Conservation (phyloP, 2,797 vertebrate species). For the Peromyscus eremicus region DNA sequence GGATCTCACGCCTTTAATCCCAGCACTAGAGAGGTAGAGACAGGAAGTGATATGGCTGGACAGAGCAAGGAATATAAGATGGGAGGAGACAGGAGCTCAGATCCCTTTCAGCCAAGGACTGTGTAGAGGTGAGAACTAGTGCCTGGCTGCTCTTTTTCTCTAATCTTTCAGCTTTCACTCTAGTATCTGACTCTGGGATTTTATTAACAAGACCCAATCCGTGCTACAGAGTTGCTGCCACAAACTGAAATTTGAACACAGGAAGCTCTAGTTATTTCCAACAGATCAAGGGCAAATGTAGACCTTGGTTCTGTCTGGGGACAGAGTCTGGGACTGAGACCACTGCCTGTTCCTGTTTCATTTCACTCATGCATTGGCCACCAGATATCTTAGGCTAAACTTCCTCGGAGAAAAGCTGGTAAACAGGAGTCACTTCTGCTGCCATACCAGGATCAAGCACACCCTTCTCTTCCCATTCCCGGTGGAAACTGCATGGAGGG, state of each 20-base stretch:
- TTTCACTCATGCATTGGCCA: accelerated
- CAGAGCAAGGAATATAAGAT: no score
- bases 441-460: accelerated
- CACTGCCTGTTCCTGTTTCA: accelerated
- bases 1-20: no score
- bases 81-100: no score
- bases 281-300: background rate
- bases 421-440: accelerated
- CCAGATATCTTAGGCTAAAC: background rate
- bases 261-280: background rate
- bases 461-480: background rate
- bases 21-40: no score
- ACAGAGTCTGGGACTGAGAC: background rate
- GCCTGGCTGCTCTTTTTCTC: no score
- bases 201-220: no score
- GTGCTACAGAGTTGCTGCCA: no score
- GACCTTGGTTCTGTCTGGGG: accelerated
- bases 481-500: background rate
- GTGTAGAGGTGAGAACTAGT: no score
- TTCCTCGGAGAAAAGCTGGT: background rate
- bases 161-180: no score
- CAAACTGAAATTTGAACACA: accelerated
- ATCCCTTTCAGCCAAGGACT: no score
- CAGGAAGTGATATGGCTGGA: no score
- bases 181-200: no score